These are phyloP conservation scores for Hiodon alosoides DNA, from an alignment of 2,113 vertebrate genomes.

Conservation along the genomic window DNA sequence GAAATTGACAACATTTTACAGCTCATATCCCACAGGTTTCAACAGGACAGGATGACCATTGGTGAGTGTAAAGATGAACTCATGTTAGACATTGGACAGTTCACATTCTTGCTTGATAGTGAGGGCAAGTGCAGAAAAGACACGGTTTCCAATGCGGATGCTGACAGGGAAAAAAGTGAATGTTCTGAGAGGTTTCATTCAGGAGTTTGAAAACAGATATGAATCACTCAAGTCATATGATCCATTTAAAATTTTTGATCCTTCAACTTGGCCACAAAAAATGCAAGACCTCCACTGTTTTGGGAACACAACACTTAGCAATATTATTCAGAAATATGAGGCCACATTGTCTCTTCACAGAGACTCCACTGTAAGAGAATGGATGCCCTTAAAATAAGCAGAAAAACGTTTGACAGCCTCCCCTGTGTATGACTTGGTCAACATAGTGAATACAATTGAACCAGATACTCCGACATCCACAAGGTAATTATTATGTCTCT, in stretches of 20 bases:
- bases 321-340: conserved; percentile 30
- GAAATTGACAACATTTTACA: conserved; percentile 18
- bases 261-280: conserved; percentile 19
- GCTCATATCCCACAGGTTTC: conserved; percentile 18
- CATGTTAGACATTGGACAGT: conserved; percentile 25
- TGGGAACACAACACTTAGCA: conserved; percentile 24
- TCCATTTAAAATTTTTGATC: conserved; percentile 20
- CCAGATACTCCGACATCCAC: conserved; percentile 26
- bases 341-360: conserved; percentile 20
- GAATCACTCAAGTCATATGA: conserved; percentile 17
- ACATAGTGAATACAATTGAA: conserved; percentile 10
- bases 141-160: conserved; percentile 10
- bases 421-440: conserved; percentile 20
- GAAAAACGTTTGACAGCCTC: conserved; percentile 21
- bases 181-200: conserved; percentile 4
- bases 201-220: conserved; percentile 25
- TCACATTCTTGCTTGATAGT: conserved; percentile 27
- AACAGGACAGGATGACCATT: conserved; percentile 21
- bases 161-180: conserved; percentile 19
- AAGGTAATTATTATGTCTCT: conserved; percentile 13
- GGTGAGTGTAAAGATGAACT: conserved; percentile 31
- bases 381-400: conserved; percentile 16
- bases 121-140: conserved; percentile 20
- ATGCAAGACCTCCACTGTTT: conserved; percentile 29
- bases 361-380: conserved; percentile 17